phyloP scores from a whole-genome alignment of 37 sponge, comb jelly and placozoan species.

The Chondrosia reniformis region DNA sequence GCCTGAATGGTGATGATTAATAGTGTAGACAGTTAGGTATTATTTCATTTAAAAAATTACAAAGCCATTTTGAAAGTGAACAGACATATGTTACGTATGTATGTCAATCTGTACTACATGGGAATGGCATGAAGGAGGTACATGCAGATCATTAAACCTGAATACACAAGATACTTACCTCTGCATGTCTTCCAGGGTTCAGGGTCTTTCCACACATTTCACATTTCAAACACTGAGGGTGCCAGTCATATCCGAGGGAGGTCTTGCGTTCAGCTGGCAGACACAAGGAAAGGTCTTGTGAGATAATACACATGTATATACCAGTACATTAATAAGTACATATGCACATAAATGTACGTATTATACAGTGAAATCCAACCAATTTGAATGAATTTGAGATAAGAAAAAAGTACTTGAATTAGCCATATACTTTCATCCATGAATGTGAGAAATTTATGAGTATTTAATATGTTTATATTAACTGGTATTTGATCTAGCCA shows the following conservation, averaged over 20 bases:
- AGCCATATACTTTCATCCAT: not conserved
- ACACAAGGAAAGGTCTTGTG: too few relatives aligned
- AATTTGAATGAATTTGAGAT: too few relatives aligned
- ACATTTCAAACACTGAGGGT: conserved; percentile 72
- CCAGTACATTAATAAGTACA: not conserved
- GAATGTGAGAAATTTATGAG: not conserved
- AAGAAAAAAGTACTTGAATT: too few relatives aligned
- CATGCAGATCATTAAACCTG: not conserved
- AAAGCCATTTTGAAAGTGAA: too few relatives aligned
- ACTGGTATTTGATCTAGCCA: not conserved
- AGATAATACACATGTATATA: too few relatives aligned
- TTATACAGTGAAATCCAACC: too few relatives aligned
- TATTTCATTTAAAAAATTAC: too few relatives aligned
- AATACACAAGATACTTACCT: conserved; percentile 46
- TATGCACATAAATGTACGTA: not conserved
- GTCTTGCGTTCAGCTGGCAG: conserved; percentile 72
- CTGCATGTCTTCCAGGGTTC: conserved; percentile 70
- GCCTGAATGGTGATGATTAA: too few relatives aligned
- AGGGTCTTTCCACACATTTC: conserved; percentile 61
- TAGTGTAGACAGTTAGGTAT: too few relatives aligned
- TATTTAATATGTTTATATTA: not conserved
- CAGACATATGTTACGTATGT: too few relatives aligned
- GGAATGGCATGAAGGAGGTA: too few relatives aligned
- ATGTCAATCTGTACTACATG: too few relatives aligned
- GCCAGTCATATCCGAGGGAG: conserved; percentile 81